Evolutionary conservation across 2,797 vertebrate genomes (phyloP), one percentile per base, ranked within the genome.

Genomic region (Gymnocypris eckloni): DNA sequence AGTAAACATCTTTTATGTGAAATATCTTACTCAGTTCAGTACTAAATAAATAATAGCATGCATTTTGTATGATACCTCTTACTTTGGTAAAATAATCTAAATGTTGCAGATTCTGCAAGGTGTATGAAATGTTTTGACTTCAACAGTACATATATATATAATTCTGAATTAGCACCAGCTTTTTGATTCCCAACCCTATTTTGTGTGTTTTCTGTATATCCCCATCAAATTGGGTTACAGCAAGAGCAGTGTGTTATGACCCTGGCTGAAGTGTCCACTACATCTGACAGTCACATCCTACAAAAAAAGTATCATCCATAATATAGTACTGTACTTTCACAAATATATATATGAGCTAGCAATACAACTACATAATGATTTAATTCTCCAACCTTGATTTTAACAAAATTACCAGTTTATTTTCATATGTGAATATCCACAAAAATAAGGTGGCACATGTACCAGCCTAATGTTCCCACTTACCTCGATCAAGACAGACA

Each of bases 401-500:
- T 2, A n/a, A 41, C 37, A 64, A 16, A 20, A 45, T 28, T 2
- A 39, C 20, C 13, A 48, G 13, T 39, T 16, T 78, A 3, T 64
- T 18, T 39, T 64, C 2, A 70, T 22, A 72, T 39, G 48, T 45
- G 48, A 73, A 64, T 16, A 25, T 50, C 15, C 48, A 50, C 6
- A 39, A 67, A 12, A 69, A 20, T 28, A 71, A 61, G 9, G 43
- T 16, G 67, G 7, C 9, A 39, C 28, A 52, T 20, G 16, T 15
- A 61, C 50, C 20, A 43, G 45, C 41, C 15, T 67, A 56, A 28
- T 67, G 59, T 59, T 83, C 56, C 20, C 22, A 61, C 96, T 98
- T 96, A 99, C 98, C 98, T 99, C 98, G 2, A 94, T 92, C 86
- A 97, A 25, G 84, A 97, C 75, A 0, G 96, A 97, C 0, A 96